These are phyloP conservation scores for Ornithoptera alexandrae DNA, from an alignment of 2,888 invertebrate species.

Conservation along the genomic window DNA sequence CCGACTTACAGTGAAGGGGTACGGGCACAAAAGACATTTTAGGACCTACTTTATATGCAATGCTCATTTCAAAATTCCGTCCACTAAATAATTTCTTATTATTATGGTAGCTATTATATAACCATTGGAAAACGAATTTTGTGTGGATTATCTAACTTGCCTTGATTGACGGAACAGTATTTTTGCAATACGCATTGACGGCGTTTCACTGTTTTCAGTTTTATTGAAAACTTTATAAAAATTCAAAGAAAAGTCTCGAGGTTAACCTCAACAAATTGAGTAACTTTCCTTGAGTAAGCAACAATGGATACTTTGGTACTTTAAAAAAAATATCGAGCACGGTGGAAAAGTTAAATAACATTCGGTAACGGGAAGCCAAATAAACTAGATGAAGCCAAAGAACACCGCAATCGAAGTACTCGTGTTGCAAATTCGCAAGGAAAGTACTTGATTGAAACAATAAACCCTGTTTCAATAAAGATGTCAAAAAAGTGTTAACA, in stretches of 20 bases:
- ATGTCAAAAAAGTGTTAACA: too few relatives aligned
- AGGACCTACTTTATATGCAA: slow-evolving; percentile 4
- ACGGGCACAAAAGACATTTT: slow-evolving; percentile 6
- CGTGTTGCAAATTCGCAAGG: background rate
- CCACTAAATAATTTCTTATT: background rate
- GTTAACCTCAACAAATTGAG: background rate
- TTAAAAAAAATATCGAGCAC: background rate
- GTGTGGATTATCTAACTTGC: background rate
- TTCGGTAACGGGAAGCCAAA: background rate
- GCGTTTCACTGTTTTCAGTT: too few relatives aligned
- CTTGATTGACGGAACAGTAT: too few relatives aligned
- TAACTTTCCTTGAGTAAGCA: background rate
- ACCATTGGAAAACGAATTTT: background rate
- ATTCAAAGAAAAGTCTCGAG: background rate
- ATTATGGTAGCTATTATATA: background rate
- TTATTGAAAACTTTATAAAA: background rate
- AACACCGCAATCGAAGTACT: background rate
- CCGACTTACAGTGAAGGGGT: slow-evolving; percentile 2
- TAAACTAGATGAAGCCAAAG: background rate
- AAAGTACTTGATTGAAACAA: background rate
- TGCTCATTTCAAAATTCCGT: background rate
- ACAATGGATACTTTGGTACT: background rate
- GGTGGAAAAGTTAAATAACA: background rate
- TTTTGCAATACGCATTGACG: too few relatives aligned
- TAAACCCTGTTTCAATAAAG: too few relatives aligned